Percentiles rank a stretch among this genome's conserved stretches.
Evolutionary conservation across 2,888 invertebrate species (phyloP).

Genomic region (Ormyrus rosae): DNA sequence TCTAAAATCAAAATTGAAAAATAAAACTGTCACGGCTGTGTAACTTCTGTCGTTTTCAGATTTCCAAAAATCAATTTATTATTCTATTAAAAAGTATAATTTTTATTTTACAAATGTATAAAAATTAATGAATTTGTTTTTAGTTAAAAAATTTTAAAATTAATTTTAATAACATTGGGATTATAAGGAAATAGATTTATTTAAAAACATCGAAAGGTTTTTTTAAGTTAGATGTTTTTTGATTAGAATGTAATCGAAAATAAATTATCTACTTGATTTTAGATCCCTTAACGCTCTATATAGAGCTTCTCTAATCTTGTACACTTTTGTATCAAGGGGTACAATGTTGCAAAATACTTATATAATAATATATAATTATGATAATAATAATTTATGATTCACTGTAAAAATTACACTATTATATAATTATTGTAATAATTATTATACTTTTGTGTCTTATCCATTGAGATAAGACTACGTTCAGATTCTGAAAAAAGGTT

Average conservation of each 20-base stretch:
- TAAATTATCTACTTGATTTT: constrained; percentile 48
- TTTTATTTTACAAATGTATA: too few relatives aligned
- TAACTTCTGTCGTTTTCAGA: background rate
- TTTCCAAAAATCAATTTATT: too few relatives aligned
- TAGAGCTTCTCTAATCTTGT: constrained; percentile 55
- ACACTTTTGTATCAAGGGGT: constrained; percentile 43
- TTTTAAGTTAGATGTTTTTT: too few relatives aligned
- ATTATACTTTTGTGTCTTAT: constrained; percentile 43
- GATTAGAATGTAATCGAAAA: too few relatives aligned
- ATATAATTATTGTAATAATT: constrained; percentile 53
- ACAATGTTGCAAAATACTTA: constrained; percentile 54
- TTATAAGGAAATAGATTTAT: too few relatives aligned
- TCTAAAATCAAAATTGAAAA: constrained; percentile 64
- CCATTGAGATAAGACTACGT: constrained; percentile 24
- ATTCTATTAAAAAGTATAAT: too few relatives aligned
- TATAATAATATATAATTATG: constrained; percentile 34
- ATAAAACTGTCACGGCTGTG: constrained; percentile 51
- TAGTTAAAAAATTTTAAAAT: background rate
- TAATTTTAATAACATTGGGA: background rate
- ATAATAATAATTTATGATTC: constrained; percentile 54
- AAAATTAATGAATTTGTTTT: too few relatives aligned
- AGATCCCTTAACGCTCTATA: constrained; percentile 53
- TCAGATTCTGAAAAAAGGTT: constrained; percentile 7
- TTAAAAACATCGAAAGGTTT: too few relatives aligned
- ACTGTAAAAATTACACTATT: constrained; percentile 54